Conservation (phyloP, 2,888 invertebrate species). For the Petrolisthes cinctipes region DNA sequence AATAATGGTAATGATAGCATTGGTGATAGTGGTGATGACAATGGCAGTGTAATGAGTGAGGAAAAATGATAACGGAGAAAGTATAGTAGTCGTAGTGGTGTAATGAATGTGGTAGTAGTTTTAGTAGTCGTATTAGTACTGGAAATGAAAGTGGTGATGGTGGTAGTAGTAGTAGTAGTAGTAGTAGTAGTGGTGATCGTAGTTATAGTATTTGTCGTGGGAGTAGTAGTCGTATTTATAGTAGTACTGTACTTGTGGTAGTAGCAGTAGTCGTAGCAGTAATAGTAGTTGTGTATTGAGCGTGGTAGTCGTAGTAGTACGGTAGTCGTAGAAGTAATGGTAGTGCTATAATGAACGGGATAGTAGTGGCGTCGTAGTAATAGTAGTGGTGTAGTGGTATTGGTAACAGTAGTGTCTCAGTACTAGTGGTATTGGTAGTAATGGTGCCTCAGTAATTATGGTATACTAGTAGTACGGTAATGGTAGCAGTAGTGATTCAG, state of each 20-base stretch:
- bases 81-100: neutral
- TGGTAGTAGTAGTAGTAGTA: neutral
- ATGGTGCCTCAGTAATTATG: too few species aligned
- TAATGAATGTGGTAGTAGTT: neutral
- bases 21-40: neutral
- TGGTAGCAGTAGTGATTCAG: too few species aligned
- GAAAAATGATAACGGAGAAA: neutral
- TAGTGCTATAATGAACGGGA: too few species aligned
- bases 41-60: neutral
- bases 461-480: too few species aligned
- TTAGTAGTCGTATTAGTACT: too few species aligned
- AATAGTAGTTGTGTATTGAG: too few species aligned
- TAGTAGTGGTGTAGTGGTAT: neutral
- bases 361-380: too few species aligned
- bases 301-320: too few species aligned
- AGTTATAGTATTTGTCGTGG: neutral
- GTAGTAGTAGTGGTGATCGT: neutral
- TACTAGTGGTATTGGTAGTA: too few species aligned
- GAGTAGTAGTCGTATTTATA: neutral
- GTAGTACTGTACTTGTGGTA: neutral
- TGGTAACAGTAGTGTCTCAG: too few species aligned
- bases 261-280: too few species aligned
- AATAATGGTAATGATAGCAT: neutral
- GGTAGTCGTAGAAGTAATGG: too few species aligned
- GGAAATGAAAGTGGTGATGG: neutral